Conservation (phyloP, 2,888 invertebrate genomes). For the Silvanus unidentatus region DNA sequence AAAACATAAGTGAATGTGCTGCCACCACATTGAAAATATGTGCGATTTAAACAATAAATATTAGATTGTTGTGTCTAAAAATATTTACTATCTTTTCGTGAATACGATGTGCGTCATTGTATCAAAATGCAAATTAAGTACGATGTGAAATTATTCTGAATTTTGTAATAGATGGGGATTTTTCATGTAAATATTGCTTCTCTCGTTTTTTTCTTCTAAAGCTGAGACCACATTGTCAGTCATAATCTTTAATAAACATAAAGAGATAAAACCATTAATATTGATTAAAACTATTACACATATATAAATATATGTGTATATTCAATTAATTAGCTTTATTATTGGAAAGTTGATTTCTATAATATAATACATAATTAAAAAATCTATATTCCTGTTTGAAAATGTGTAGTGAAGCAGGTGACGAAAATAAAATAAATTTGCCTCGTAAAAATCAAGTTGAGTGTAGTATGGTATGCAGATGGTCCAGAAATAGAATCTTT, state of each 20-base stretch:
- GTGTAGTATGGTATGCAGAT: slow-evolving; percentile 9
- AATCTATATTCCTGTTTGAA: too few relatives aligned
- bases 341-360: too few relatives aligned
- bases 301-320: too few relatives aligned
- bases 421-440: too few relatives aligned
- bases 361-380: too few relatives aligned
- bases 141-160: neutral
- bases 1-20: slow-evolving; percentile 46
- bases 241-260: too few relatives aligned
- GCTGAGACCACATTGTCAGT: too few relatives aligned
- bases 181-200: neutral
- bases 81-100: slow-evolving; percentile 42
- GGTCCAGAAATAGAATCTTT: slow-evolving; percentile 14
- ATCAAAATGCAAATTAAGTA: slow-evolving; percentile 27
- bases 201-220: neutral
- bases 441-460: too few relatives aligned
- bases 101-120: slow-evolving; percentile 36
- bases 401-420: too few relatives aligned
- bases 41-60: slow-evolving; percentile 42
- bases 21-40: slow-evolving; percentile 58
- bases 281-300: too few relatives aligned
- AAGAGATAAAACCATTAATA: too few relatives aligned
- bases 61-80: slow-evolving; percentile 43
- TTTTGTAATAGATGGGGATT: neutral
- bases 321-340: too few relatives aligned